Percentiles rank a stretch among this genome's conserved stretches.
Evolutionary conservation across 2,797 vertebrate genomes (phyloP).

Genomic region (Lepidocolaptes lacrymiger): DNA sequence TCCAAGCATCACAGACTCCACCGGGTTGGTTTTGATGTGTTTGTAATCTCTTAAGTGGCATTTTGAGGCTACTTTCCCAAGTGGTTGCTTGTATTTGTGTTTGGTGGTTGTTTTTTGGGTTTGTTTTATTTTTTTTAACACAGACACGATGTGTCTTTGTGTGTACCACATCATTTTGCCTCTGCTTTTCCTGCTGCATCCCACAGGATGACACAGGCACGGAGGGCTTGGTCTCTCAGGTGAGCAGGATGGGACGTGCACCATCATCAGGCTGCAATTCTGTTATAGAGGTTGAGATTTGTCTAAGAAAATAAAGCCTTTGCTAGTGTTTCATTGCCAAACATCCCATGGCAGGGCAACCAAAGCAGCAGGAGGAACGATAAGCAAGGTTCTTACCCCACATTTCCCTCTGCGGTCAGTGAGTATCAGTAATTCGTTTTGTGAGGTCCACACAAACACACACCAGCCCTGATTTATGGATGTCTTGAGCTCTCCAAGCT

Average conservation of each 20-base stretch:
- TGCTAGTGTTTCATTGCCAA: background rate
- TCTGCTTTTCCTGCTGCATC: background rate
- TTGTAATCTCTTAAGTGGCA: background rate
- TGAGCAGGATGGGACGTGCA: background rate
- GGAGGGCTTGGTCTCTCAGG: background rate
- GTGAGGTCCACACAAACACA: background rate
- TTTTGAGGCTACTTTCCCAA: background rate
- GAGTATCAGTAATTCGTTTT: background rate
- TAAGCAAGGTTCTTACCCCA: background rate
- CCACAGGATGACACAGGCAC: background rate
- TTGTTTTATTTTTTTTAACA: background rate
- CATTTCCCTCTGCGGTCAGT: accelerated
- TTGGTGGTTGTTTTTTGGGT: background rate
- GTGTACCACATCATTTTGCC: background rate
- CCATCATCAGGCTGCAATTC: background rate
- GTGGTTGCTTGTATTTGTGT: background rate
- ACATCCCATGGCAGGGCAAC: background rate
- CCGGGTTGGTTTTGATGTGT: background rate
- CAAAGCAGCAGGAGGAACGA: background rate
- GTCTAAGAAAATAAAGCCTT: background rate
- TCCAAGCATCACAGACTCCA: accelerated
- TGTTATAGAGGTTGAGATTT: background rate
- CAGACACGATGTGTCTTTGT: background rate
- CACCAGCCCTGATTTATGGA: background rate
- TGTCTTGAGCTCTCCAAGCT: background rate